phyloP scores from a whole-genome alignment of 1,140 invertebrate genomes.

The Drosophila pruinosa region DNA sequence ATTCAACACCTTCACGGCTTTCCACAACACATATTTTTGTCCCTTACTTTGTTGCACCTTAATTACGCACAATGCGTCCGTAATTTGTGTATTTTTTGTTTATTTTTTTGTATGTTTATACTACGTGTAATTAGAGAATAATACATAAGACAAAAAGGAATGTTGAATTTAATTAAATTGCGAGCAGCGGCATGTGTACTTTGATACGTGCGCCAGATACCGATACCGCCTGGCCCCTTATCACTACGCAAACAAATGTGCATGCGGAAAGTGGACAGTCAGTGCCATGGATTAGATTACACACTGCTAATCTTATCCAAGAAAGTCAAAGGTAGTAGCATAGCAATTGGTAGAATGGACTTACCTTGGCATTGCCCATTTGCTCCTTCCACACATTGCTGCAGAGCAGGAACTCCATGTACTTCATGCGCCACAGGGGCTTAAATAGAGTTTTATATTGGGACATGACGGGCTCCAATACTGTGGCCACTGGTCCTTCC shows the following conservation, averaged over 20 bases:
- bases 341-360: background rate
- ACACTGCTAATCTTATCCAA: slow-evolving; percentile 38
- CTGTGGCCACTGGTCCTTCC: background rate
- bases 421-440: slow-evolving; percentile 3
- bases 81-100: slow-evolving; percentile 31
- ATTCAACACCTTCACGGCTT: slow-evolving; percentile 1
- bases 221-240: slow-evolving; percentile 3
- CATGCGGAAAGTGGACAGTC: slow-evolving; percentile 10
- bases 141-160: slow-evolving; percentile 59
- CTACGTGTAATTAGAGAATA: slow-evolving; percentile 59
- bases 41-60: slow-evolving; percentile 18
- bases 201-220: slow-evolving; percentile 23
- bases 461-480: background rate
- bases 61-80: slow-evolving; percentile 19
- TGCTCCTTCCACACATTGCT: background rate
- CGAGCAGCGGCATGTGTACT: slow-evolving; percentile 11
- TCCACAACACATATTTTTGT: slow-evolving; percentile 41
- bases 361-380: background rate
- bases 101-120: slow-evolving; percentile 41
- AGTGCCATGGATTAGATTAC: slow-evolving; percentile 33
- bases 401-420: background rate
- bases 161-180: slow-evolving; percentile 2
- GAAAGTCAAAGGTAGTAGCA: background rate
- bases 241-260: slow-evolving; percentile 15
- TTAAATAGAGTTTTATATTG: background rate